These are phyloP conservation scores for Pammene aurita DNA, from an alignment of 2,888 invertebrate species.

Conservation along the genomic window DNA sequence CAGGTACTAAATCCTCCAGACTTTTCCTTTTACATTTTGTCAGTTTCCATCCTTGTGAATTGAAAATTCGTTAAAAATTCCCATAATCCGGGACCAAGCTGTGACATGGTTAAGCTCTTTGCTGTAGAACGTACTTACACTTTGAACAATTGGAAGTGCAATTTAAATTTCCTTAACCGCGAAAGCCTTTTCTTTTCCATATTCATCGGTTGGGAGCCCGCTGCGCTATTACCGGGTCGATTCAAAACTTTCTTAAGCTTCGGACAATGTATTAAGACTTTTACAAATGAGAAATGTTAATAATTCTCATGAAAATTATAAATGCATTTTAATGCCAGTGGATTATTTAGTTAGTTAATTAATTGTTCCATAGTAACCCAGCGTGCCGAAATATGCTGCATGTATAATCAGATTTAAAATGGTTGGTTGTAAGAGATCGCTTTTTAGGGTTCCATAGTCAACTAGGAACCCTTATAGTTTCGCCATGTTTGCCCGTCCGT, in stretches of 20 bases:
- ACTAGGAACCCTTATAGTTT: too few relatives aligned
- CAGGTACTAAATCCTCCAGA: too few relatives aligned
- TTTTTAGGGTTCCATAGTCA: too few relatives aligned
- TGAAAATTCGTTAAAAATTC: slow-evolving; percentile 29
- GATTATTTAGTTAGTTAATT: too few relatives aligned
- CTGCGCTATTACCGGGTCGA: slow-evolving; percentile 41
- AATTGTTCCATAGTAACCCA: too few relatives aligned
- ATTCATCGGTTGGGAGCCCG: slow-evolving; percentile 57
- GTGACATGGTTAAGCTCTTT: slow-evolving; percentile 67
- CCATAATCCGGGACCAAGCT: slow-evolving; percentile 62
- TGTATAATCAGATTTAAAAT: too few relatives aligned
- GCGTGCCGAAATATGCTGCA: too few relatives aligned
- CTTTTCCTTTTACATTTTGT: too few relatives aligned
- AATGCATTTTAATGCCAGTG: too few relatives aligned
- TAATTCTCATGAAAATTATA: too few relatives aligned
- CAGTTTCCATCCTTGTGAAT: neutral
- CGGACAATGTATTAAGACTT: slow-evolving; percentile 5
- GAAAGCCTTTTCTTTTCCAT: slow-evolving; percentile 60
- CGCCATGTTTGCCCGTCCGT: too few relatives aligned
- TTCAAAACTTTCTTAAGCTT: slow-evolving; percentile 22
- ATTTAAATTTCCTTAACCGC: slow-evolving; percentile 65
- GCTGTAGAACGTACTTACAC: slow-evolving; percentile 52
- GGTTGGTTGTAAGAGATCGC: too few relatives aligned
- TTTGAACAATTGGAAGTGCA: slow-evolving; percentile 65
- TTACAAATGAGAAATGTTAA: neutral